Evolutionary conservation across 1,140 invertebrate species (phyloP).

Genomic region (Grapholita molesta): DNA sequence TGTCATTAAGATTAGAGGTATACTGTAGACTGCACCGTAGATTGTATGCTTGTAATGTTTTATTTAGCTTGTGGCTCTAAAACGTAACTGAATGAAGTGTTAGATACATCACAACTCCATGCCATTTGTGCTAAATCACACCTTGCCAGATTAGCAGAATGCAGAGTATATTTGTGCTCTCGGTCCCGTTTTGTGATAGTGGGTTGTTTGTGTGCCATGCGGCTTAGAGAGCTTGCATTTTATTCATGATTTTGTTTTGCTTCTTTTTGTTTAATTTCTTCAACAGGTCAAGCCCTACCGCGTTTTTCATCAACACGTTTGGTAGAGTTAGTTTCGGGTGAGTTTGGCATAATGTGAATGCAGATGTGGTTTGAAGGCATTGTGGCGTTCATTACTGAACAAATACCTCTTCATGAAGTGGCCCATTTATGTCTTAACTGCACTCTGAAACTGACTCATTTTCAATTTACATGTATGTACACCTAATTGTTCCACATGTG

Average conservation of each 20-base stretch:
- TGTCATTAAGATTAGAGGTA: constrained; percentile 34
- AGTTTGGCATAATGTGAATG: constrained; percentile 79
- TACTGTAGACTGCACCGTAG: constrained; percentile 36
- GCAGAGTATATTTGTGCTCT: constrained; percentile 30
- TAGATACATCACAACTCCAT: constrained; percentile 6
- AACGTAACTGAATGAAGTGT: constrained; percentile 8
- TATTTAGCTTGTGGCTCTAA: constrained; percentile 19
- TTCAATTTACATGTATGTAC: constrained; percentile 22
- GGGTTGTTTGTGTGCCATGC: constrained; percentile 50
- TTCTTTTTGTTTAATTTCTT: constrained; percentile 80
- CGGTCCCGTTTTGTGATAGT: constrained; percentile 32
- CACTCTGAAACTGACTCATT: constrained; percentile 72
- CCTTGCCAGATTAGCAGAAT: constrained; percentile 26
- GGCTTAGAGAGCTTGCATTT: constrained; percentile 59
- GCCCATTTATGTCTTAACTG: constrained; percentile 69
- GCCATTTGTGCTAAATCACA: constrained; percentile 27
- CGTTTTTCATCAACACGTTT: constrained; percentile 85
- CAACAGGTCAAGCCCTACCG: constrained; percentile 84
- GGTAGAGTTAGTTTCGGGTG: constrained; percentile 84
- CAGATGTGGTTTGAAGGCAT: constrained; percentile 72
- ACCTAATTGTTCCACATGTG: background rate
- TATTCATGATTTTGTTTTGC: constrained; percentile 62
- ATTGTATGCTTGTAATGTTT: constrained; percentile 37
- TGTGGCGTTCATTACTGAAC: constrained; percentile 68
- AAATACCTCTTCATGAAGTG: constrained; percentile 58